Base-by-base conservation (phyloP, 2,113 vertebrate genomes). In the Picathartes gymnocephalus region DNA sequence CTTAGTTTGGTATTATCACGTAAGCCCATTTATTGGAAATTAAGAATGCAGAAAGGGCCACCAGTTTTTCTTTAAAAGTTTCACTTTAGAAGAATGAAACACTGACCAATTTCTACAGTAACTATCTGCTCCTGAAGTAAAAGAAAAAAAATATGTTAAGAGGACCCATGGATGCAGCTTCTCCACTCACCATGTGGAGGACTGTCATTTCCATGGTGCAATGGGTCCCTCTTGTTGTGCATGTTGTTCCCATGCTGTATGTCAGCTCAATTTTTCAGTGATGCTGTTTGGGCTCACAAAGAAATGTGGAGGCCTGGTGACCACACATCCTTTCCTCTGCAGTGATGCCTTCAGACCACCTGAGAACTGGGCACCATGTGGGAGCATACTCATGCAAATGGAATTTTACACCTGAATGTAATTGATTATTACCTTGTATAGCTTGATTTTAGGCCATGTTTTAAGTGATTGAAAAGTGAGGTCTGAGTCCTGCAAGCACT, bases 251-350 rank as follows among this genome's bases (percentile, higher is more conserved):
- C 14, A 19, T 5, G 1, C 44, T 56, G 22, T 18, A 19, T 3
- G 1, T 51, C 50, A 45, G 16, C 23, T 73, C 47, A 35, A 1
- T 62, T 88, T 86, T 54, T 61, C n/a, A 30, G 25, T 40, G 45
- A 4, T 40, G 57, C 6, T 68, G 13, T 40, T 85, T 57, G 37
- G 24, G 33, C 9, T 10, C 5, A 5, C 3, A 8, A 28, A 68
- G 28, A 13, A 91, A 33, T 0, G 0, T 20, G 70, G 69, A 61
- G 33, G 6, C 1, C 0, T 2, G 0, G 11, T 71, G 65, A 56
- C 18, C 31, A 3, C 10, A 16, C 20, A 40, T 48, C 33, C 12
- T 39, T n/a, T 8, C 40, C 37, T 35, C 57, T 66, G 30, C 16
- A 35, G 7, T 4, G 1, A 0, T 39, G 9, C 50, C 20, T 76